phyloP scores from a whole-genome alignment of 2,113 vertebrate genomes.

The Lycaon pictus region DNA sequence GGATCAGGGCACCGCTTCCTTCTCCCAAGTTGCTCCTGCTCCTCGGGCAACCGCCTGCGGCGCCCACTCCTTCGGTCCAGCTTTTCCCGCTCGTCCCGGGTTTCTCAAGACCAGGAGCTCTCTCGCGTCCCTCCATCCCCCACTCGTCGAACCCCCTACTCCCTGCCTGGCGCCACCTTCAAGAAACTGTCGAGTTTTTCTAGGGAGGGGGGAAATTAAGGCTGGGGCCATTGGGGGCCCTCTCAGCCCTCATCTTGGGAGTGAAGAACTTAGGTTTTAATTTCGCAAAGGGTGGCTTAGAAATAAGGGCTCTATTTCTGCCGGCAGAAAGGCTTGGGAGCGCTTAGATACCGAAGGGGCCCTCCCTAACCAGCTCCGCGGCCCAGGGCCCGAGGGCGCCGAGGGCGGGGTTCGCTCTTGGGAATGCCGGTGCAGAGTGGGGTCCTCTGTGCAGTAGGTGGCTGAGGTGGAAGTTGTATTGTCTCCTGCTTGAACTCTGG shows the following conservation, averaged over 20 bases:
- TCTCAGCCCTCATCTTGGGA: background rate
- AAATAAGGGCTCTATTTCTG: background rate
- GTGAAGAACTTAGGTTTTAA: constrained; percentile 20
- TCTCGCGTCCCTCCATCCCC: background rate
- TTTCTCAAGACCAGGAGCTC: background rate
- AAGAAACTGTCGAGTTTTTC: background rate
- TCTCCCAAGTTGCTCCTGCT: background rate
- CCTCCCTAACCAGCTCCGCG: background rate
- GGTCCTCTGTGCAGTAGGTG: background rate
- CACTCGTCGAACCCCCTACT: background rate
- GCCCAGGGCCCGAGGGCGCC: background rate
- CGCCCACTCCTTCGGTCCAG: background rate
- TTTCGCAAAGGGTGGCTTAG: constrained; percentile 36
- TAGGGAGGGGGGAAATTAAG: background rate
- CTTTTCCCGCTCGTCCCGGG: background rate
- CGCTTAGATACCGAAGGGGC: background rate
- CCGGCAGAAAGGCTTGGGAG: background rate
- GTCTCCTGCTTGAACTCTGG: background rate
- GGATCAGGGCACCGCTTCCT: background rate
- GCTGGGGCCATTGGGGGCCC: background rate
- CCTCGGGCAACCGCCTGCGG: background rate
- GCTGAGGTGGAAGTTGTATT: background rate
- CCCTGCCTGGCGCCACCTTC: background rate
- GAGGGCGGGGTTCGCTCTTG: background rate
- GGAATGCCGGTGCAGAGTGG: background rate